Evolutionary conservation across 23 tunicate genomes (phyloP).

Genomic region (Halocynthia roretzi): DNA sequence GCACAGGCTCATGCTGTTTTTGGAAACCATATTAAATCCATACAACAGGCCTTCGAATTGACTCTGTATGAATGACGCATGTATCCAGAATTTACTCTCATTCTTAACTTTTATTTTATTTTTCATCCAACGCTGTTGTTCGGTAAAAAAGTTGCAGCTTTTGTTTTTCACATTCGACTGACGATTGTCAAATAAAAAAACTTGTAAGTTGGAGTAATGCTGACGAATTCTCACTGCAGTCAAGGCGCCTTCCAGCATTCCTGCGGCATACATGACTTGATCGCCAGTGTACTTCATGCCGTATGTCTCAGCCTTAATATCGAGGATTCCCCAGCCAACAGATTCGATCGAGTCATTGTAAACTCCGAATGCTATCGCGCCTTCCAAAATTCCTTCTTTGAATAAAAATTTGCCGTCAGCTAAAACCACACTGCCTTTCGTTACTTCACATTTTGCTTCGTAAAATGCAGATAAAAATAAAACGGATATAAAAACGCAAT

Average conservation of each 20-base stretch:
- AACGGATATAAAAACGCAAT: no score
- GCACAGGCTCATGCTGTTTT: constrained; percentile 1
- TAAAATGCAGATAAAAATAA: no score
- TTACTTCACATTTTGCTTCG: not conserved
- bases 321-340: constrained; percentile 37
- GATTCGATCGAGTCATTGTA: constrained; percentile 22
- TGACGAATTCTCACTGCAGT: constrained; percentile 22
- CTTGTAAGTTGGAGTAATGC: constrained; percentile 12
- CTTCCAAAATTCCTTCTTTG: constrained; percentile 8
- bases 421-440: constrained; percentile 3
- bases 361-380: constrained; percentile 27
- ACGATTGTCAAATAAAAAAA: constrained; percentile 7
- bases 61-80: constrained; percentile 8
- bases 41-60: constrained; percentile 11
- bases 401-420: constrained; percentile 4
- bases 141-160: constrained; percentile 11
- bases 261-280: constrained; percentile 24
- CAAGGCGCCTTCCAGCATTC: constrained; percentile 31
- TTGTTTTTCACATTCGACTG: constrained; percentile 4
- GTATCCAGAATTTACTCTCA: constrained; percentile 13
- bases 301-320: constrained; percentile 4
- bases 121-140: constrained; percentile 15
- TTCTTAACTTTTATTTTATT: not conserved
- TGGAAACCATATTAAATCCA: constrained; percentile 7
- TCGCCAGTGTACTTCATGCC: not conserved